Conservation (phyloP, 2,797 vertebrate genomes). For the Buphagus erythrorhynchus region DNA sequence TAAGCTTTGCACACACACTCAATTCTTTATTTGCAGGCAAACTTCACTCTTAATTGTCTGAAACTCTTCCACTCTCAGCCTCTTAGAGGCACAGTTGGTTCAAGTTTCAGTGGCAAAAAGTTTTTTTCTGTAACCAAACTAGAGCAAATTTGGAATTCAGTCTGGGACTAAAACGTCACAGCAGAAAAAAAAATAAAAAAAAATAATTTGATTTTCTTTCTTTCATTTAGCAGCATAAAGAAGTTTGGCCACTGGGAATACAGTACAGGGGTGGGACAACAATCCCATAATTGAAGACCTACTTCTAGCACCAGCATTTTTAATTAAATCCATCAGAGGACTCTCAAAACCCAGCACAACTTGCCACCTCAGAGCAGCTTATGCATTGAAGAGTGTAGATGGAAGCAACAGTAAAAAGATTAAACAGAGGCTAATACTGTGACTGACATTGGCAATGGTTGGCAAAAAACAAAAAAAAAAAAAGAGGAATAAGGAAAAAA, state of each 20-base stretch:
- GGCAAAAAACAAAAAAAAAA: conserved; percentile 75
- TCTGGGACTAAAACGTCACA: conserved; percentile 99
- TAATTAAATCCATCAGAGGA: conserved; percentile 85
- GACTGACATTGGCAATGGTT: conserved; percentile 92
- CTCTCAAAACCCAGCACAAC: conserved; percentile 88
- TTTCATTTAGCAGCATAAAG: conserved; percentile 99
- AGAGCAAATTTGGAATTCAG: conserved; percentile 98
- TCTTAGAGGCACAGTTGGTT: conserved; percentile 99
- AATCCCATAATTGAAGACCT: conserved; percentile 86
- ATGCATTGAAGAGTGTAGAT: conserved; percentile 80
- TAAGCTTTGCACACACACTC: conserved; percentile 88
- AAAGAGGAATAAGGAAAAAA: conserved; percentile 55
- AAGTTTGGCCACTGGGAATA: conserved; percentile 99
- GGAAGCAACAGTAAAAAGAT: conserved; percentile 85
- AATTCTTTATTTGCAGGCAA: conserved; percentile 91
- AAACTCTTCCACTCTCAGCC: conserved; percentile 93
- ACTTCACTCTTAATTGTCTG: conserved; percentile 89
- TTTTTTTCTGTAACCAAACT: conserved; percentile 90
- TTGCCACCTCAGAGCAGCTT: conserved; percentile 84
- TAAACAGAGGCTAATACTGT: conserved; percentile 97
- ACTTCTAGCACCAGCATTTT: conserved; percentile 89
- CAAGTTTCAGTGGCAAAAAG: conserved; percentile 99
- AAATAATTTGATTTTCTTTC: conserved; percentile 87
- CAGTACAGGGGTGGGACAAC: conserved; percentile 87
- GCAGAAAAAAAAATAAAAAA: conserved; percentile 91